Percentiles rank a stretch among this genome's conserved stretches.
Conservation (phyloP, 2,113 vertebrate species). For the Puma concolor region DNA sequence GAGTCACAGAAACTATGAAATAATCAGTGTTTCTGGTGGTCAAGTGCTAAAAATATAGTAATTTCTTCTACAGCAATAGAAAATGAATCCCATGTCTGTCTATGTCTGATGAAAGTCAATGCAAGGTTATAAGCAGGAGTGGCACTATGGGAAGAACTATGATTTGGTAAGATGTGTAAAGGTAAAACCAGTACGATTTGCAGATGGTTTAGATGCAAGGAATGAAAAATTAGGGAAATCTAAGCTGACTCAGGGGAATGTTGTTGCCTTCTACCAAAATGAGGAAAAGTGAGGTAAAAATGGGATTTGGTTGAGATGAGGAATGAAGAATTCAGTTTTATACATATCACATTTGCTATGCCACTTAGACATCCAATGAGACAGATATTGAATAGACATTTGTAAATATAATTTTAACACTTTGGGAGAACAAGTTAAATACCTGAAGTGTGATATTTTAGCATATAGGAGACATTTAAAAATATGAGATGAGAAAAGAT, state of each 20-base stretch:
- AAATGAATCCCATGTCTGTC: background rate
- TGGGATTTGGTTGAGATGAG: background rate
- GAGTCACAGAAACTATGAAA: background rate
- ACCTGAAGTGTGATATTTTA: background rate
- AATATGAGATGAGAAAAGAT: background rate
- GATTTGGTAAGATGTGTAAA: background rate
- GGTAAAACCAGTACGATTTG: background rate
- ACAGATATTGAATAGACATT: background rate
- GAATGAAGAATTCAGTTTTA: background rate
- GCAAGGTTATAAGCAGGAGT: background rate
- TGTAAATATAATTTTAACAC: background rate
- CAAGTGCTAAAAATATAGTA: background rate
- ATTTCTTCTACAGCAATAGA: background rate
- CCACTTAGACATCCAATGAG: background rate
- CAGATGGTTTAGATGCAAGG: background rate
- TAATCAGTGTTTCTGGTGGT: background rate
- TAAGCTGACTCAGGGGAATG: background rate
- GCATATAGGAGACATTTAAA: background rate
- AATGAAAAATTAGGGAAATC: background rate
- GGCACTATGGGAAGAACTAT: background rate
- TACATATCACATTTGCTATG: background rate
- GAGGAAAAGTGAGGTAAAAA: background rate
- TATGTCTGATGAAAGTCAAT: background rate
- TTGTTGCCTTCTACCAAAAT: background rate
- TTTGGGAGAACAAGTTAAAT: background rate